Evolutionary conservation across 2,113 vertebrate species (phyloP).

Genomic region (Athene noctua): DNA sequence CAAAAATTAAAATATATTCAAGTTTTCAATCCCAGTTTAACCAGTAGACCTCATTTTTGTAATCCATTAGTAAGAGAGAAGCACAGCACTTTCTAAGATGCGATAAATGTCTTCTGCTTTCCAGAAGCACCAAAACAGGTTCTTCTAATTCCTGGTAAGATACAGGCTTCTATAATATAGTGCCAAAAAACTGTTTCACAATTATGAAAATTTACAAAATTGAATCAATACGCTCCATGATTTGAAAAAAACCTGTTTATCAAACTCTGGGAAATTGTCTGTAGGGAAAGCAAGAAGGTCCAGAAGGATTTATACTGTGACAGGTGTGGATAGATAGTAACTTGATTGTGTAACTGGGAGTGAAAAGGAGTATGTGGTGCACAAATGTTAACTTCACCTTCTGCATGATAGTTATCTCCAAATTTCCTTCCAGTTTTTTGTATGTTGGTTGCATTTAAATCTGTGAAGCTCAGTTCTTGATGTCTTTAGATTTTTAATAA

Average conservation of each 20-base stretch:
- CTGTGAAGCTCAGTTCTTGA: background rate
- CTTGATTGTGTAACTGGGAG: background rate
- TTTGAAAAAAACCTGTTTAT: background rate
- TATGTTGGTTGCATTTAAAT: background rate
- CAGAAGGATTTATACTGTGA: background rate
- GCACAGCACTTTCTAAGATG: background rate
- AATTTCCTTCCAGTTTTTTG: background rate
- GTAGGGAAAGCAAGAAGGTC: background rate
- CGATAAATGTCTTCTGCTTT: background rate
- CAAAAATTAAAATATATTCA: background rate
- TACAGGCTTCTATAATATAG: background rate
- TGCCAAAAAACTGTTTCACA: background rate
- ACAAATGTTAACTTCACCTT: background rate
- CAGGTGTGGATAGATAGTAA: background rate
- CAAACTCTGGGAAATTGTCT: background rate
- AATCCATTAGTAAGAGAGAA: background rate
- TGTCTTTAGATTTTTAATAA: background rate
- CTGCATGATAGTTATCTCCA: background rate
- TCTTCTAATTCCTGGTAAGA: background rate
- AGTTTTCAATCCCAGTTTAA: background rate
- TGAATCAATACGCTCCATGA: background rate
- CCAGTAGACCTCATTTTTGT: background rate
- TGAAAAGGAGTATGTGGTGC: background rate
- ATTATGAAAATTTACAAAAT: background rate
- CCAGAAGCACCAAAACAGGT: background rate